These are phyloP conservation scores for Tipula helvola DNA, from an alignment of 2,888 invertebrate species.

Conservation along the genomic window DNA sequence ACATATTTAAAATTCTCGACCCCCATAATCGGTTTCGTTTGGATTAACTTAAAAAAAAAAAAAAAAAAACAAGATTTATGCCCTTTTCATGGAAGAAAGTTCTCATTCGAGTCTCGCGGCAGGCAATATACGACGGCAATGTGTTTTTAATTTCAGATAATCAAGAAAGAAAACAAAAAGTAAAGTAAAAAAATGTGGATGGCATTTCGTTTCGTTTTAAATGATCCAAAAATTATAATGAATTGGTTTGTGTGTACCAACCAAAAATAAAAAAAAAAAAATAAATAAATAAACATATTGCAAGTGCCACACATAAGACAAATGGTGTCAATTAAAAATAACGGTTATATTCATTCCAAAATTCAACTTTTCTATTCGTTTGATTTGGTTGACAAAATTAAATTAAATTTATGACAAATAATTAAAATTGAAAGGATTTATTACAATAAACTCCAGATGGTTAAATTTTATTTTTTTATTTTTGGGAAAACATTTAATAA, in stretches of 20 bases:
- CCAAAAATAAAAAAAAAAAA: neutral
- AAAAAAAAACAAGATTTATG: neutral
- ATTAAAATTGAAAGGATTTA: neutral
- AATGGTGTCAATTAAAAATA: neutral
- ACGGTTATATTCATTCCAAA: neutral
- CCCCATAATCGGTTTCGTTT: neutral
- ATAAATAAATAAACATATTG: neutral
- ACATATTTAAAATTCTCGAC: neutral
- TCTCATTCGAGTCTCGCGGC: neutral
- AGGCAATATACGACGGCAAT: neutral
- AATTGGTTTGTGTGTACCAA: neutral
- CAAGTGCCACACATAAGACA: neutral
- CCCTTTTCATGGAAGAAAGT: neutral
- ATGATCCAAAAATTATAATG: neutral
- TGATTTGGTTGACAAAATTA: conserved; percentile 4
- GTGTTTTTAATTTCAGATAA: neutral
- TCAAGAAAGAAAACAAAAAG: neutral
- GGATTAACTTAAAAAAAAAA: neutral
- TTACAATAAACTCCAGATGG: neutral
- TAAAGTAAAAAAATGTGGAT: neutral
- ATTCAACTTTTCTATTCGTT: neutral
- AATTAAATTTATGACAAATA: neutral
- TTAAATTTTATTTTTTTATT: neutral
- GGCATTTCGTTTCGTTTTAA: neutral
- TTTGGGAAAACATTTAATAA: neutral